A percentile compares a stretch with the other conserved stretches of the same genome.
These are phyloP conservation scores for Margarornis squamiger DNA, from an alignment of 2,797 vertebrate species.

Conservation along the genomic window DNA sequence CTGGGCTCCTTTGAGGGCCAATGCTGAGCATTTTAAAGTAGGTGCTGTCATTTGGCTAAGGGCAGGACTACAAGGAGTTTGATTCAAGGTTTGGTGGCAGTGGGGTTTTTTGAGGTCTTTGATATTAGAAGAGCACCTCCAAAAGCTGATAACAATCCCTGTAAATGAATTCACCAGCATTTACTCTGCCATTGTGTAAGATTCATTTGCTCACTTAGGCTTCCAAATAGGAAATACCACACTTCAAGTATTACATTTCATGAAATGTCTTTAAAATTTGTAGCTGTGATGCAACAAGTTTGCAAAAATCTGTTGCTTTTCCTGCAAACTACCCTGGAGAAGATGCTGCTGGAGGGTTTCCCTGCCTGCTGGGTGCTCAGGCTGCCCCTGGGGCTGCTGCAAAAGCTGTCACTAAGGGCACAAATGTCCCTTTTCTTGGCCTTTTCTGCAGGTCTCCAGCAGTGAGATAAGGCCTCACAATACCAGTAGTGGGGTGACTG, in stretches of 20 bases:
- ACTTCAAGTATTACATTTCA: not conserved
- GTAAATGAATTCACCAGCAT: not conserved
- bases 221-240: not conserved
- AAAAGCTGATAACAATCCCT: not conserved
- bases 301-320: not conserved
- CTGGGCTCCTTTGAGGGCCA: not conserved
- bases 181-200: not conserved
- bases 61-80: not conserved
- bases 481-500: not conserved
- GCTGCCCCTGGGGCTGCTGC: not conserved
- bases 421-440: not conserved
- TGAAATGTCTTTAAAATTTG: not conserved
- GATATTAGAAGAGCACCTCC: not conserved
- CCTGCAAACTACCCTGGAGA: not conserved
- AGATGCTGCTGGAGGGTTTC: not conserved
- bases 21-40: not conserved
- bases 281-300: not conserved
- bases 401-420: not conserved
- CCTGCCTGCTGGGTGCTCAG: accelerated
- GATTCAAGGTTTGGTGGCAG: not conserved
- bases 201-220: not conserved
- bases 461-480: not conserved
- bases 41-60: not conserved
- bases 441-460: not conserved
- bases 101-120: not conserved